Evolutionary conservation across 1,140 invertebrate genomes (phyloP).

Genomic region (Centruroides sculpturatus): DNA sequence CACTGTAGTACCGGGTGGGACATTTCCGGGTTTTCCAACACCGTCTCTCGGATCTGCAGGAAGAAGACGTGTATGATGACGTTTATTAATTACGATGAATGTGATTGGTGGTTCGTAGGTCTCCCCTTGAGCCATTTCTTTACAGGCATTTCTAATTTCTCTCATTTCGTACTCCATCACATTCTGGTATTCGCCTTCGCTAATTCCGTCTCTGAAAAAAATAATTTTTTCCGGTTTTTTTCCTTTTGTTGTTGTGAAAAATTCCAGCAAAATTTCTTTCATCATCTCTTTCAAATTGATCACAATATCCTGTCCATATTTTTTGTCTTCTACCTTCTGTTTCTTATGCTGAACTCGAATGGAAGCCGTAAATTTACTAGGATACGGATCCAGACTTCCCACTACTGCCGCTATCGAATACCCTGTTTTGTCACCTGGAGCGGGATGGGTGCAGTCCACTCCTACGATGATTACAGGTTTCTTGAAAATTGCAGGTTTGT

Average conservation of each 20-base stretch:
- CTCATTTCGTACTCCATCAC: constrained; percentile 19
- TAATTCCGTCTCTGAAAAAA: constrained; percentile 33
- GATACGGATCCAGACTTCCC: constrained; percentile 9
- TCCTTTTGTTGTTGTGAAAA: neutral
- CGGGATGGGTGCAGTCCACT: constrained; percentile 76
- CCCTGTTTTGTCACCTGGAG: constrained; percentile 44
- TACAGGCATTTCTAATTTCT: constrained; percentile 10
- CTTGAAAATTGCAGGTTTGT: constrained; percentile 24
- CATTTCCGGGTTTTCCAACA: constrained; percentile 15
- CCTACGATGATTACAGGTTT: constrained; percentile 53
- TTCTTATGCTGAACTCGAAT: constrained; percentile 11
- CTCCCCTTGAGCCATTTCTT: neutral
- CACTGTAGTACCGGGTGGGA: too few relatives aligned
- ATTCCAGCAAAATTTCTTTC: constrained; percentile 31
- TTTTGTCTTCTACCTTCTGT: neutral
- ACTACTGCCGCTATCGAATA: constrained; percentile 65
- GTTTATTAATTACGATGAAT: constrained; percentile 19
- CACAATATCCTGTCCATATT: constrained; percentile 3
- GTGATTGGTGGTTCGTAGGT: constrained; percentile 13
- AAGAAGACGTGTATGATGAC: constrained; percentile 12
- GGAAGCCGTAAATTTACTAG: constrained; percentile 7
- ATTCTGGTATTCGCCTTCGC: constrained; percentile 30
- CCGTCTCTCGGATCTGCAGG: constrained; percentile 14
- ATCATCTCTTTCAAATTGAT: constrained; percentile 52
- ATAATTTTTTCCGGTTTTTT: constrained; percentile 26